These are phyloP conservation scores for Acanthisitta chloris DNA, from an alignment of 2,113 vertebrate genomes.

Conservation along the genomic window DNA sequence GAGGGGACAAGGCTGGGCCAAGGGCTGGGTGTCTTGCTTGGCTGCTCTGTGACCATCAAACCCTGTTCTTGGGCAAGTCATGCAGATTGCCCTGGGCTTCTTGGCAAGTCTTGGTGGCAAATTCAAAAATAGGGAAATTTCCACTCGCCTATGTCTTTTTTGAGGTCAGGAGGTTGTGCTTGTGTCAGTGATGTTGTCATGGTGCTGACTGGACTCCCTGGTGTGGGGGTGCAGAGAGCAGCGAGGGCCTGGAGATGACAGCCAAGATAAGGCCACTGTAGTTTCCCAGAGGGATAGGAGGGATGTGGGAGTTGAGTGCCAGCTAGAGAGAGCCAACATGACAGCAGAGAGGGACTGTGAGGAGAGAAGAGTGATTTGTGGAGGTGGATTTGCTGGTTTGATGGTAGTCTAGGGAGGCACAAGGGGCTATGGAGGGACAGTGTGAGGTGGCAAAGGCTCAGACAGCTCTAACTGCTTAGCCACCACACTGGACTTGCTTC, in stretches of 20 bases:
- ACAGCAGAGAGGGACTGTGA: not conserved
- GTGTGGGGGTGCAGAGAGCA: not conserved
- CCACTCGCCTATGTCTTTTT: accelerated
- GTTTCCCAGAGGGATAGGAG: not conserved
- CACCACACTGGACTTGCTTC: not conserved
- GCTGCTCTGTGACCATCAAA: not conserved
- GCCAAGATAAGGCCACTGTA: not conserved
- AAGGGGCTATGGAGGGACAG: not conserved
- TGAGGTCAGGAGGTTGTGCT: not conserved
- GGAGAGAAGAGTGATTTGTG: not conserved
- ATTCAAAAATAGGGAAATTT: not conserved
- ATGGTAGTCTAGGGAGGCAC: not conserved
- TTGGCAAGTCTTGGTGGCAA: not conserved
- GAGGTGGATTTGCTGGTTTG: not conserved
- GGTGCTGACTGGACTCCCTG: not conserved
- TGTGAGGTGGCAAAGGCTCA: not conserved
- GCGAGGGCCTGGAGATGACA: not conserved
- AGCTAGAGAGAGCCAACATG: not conserved
- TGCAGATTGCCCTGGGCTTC: not conserved
- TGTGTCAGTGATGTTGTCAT: not conserved
- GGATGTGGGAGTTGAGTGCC: not conserved
- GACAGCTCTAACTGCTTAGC: accelerated
- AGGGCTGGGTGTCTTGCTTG: not conserved
- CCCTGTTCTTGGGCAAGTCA: accelerated
- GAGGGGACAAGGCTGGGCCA: not conserved